phyloP scores from a whole-genome alignment of 2,113 vertebrate species.

The Cebidichthys violaceus region DNA sequence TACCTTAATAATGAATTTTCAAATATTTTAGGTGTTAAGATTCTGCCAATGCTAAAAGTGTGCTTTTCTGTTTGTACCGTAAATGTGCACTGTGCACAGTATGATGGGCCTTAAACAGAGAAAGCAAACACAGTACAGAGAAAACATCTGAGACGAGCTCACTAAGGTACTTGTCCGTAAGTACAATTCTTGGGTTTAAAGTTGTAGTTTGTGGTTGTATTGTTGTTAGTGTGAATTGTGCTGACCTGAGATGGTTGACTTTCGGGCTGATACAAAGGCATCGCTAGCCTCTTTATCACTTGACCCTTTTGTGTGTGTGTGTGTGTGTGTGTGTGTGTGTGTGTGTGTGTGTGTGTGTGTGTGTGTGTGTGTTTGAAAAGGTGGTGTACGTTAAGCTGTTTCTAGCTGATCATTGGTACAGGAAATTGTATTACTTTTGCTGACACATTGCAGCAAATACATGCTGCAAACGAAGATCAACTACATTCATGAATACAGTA shows the following conservation, averaged over 20 bases:
- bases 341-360: conserved; percentile 13
- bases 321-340: conserved; percentile 33
- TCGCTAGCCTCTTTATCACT: conserved; percentile 23
- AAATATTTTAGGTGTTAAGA: conserved; percentile 16
- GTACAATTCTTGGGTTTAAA: conserved; percentile 42
- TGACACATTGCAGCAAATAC: conserved; percentile 59
- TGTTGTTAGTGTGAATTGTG: conserved; percentile 46
- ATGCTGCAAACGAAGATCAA: conserved; percentile 69
- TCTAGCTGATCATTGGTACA: conserved; percentile 55
- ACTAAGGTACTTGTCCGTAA: conserved; percentile 36
- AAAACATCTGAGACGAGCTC: conserved; percentile 34
- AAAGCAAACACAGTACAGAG: conserved; percentile 27
- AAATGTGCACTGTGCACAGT: conserved; percentile 8
- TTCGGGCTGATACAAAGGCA: conserved; percentile 39
- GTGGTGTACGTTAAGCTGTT: conserved; percentile 31
- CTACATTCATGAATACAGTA: conserved; percentile 77
- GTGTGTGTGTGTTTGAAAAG: conserved; percentile 20
- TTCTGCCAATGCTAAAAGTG: conserved; percentile 19
- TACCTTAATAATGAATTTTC: conserved; percentile 10
- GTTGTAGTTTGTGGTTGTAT: conserved; percentile 10
- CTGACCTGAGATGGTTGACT: conserved; percentile 74
- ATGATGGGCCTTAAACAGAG: conserved; percentile 10
- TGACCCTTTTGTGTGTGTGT: conserved; percentile 16
- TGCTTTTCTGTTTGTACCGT: conserved; percentile 16
- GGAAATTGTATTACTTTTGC: conserved; percentile 48